Evolutionary conservation across 2,888 invertebrate species (phyloP), one percentile per base, ranked within the genome.

Genomic region (Myopa testacea): DNA sequence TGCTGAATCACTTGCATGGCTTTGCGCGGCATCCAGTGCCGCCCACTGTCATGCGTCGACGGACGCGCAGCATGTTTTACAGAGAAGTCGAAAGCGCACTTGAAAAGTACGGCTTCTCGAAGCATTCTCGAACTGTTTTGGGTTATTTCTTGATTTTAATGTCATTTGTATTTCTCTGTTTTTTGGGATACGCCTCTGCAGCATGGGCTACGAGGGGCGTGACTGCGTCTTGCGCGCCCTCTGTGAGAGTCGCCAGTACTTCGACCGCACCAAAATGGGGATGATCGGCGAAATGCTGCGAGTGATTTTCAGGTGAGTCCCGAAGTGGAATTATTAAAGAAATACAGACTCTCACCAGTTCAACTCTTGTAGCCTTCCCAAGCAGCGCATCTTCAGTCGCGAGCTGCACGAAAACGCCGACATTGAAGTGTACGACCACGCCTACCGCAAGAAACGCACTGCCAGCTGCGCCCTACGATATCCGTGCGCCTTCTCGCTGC

Each of bases 151-250:
- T 0, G 5, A 55, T 14, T n/a, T 14, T 55, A 5, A 55, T 12
- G 1, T 3, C n/a, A 16, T n/a, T n/a, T n/a, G 2, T 3, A 8
- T 37, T 19, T 71, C 19, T 78, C 1, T 65, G 3, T 65, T 62
- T 65, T 34, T 37, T 38, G 19, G 19, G 19, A 4, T 62, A 2
- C n/a, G n/a, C 34, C 60, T 6, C 19, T 60, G 16, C 60, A 95
- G 95, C 80, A 94, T 95, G 93, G 95, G 95, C 4, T 94, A 93
- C 85, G 92, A 93, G 83, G 95, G 95, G 0, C 90, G 93, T 55
- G 91, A 92, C 45, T 95, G 95, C 84, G 90, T 95, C 52, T 87
- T 94, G 77, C 92, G 93, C 73, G 92, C 95, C 0, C 89, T 95
- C 0, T 95, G 95, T 87, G 95, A 95, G 85, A 93, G 94, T 10